Base-by-base conservation (phyloP, 2,113 vertebrate species). In the Archocentrus centrarchus region DNA sequence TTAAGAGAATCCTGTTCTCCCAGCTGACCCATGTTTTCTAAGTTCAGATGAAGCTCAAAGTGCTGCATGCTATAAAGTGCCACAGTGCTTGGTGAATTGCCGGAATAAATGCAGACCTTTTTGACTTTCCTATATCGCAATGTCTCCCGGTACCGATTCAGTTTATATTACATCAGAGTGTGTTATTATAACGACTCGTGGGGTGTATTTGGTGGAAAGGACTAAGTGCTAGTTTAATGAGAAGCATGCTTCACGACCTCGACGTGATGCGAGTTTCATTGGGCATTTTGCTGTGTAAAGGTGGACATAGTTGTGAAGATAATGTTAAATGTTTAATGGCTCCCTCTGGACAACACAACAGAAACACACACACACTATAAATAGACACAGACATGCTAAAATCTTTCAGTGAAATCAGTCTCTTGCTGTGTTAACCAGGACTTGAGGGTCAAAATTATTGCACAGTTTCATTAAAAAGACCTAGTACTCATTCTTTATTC, bases 41-140 rank as follows among this genome's bases (percentile, higher is more conserved):
- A 81, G 81, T 84, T 91, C 41, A 62, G 80, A 80, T 77, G 77
- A 89, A 85, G 83, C 70, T 70, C 70, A 90, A 80, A 89, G 78
- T 89, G 85, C 88, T 82, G 89, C 87, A 88, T 86, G 77, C 88
- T 86, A 70, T 93, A 90, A 94, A 93, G 91, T 3, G 81, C 84
- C 61, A 22, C 44, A 18, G 88, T 5, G 85, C 82, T 90, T 3
- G 0, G 44, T 57, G 70, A 86, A 89, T 64, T 75, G 87, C 77
- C 76, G 66, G 81, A 88, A 85, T 90, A 93, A 93, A 89, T 60
- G 73, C 79, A 77, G 82, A 87, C 83, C 79, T 91, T 88, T 93
- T 77, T 89, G 89, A 91, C 82, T 87, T 85, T 53, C 63, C 88
- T 86, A 73, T 84, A 89, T 80, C 57, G 11, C 57, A 1, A 2